Evolutionary conservation across 2,113 vertebrate genomes (phyloP).

Genomic region (Ptilonorhynchus violaceus): DNA sequence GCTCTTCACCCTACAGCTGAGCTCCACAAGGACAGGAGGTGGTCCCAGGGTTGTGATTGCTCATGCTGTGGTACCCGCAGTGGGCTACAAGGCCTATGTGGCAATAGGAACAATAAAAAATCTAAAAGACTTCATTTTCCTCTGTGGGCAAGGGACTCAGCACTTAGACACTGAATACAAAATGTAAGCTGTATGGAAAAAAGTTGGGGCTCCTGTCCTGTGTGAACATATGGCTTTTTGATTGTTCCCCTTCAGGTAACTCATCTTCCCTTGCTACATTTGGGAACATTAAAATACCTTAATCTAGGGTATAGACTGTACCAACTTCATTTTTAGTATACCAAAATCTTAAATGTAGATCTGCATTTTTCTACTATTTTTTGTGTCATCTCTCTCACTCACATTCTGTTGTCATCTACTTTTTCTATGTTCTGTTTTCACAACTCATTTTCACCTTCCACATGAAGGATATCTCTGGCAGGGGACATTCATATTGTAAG

Average conservation of each 20-base stretch:
- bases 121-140: background rate
- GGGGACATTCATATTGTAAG: constrained; percentile 16
- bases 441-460: constrained; percentile 51
- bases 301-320: background rate
- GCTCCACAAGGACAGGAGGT: background rate
- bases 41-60: background rate
- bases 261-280: background rate
- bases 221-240: background rate
- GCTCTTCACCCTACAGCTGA: background rate
- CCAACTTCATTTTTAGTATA: background rate
- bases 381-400: background rate
- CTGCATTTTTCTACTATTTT: background rate
- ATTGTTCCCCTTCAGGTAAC: background rate
- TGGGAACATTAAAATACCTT: background rate
- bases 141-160: background rate
- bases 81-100: background rate
- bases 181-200: background rate
- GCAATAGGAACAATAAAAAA: background rate
- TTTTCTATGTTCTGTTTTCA: constrained; percentile 10
- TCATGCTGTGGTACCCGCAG: background rate
- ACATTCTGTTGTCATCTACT: background rate
- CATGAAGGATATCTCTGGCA: constrained; percentile 24
- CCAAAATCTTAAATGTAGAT: background rate
- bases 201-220: fast-evolving
- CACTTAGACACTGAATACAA: background rate